Base-by-base conservation (phyloP, 2,113 vertebrate genomes). In the Podocnemis expansa region DNA sequence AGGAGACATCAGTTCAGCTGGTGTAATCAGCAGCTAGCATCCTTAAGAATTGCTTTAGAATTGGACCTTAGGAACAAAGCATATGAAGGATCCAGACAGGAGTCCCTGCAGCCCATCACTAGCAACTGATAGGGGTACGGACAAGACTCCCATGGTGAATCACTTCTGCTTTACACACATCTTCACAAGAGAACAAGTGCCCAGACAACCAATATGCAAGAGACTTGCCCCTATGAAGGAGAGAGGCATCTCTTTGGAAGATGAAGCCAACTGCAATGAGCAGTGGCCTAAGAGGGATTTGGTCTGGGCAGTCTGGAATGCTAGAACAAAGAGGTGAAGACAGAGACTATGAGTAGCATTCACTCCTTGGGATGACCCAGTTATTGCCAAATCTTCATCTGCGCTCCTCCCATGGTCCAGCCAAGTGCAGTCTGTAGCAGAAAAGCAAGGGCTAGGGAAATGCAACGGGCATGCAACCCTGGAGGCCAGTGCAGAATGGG, bases 241-340 rank as follows among this genome's bases (percentile, higher is more conserved):
- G n/a, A 16, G 19, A 22, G 8, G 19, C 34, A 24, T 27, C n/a
- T 5, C 8, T 21, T 70, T 34, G 67, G 5, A 11, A 75, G 70
- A 75, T 11, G 22, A 75, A 75, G 73, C 27, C 4, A 22, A 41
- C 27, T 6, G 4, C 41, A 25, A 27, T 45, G 41, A 22, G 10
- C 13, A 11, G 17, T 43, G 73, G 38, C 22, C 41, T 75, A 10
- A 6, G 24, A 45, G 41, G 70, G 73, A 43, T 75, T 27, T 75
- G 73, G 24, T 75, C 25, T 7, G 12, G 24, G 24, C 24, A 75
- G 12, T 14, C 41, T 7, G 63, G 63, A 16, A 45, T 86, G 41
- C 2, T 25, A 73, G 3, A 1, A 81, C 91, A 52, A 0, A 0
- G 60, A 41, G 82, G 58, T 13, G 2, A 58, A 16, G 0, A 41